Conservation (phyloP, 2,888 invertebrate species). For the Vesta saturnalis region DNA sequence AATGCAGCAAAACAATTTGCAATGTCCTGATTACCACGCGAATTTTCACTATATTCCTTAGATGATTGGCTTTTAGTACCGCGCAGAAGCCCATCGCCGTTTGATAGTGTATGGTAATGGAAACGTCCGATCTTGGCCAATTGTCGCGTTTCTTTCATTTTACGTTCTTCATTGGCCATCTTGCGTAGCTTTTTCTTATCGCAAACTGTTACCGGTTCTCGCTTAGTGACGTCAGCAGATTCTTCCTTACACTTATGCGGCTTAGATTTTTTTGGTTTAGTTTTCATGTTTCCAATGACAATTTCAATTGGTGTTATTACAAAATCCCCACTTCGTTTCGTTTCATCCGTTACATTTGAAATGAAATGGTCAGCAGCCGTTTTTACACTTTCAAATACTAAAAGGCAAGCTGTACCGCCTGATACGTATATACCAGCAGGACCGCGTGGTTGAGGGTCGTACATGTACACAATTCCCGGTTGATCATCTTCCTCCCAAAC, state of each 20-base stretch:
- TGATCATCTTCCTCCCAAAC: conserved; percentile 65
- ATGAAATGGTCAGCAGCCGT: conserved; percentile 65
- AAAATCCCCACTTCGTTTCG: conserved; percentile 62
- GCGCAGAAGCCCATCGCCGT: conserved; percentile 62
- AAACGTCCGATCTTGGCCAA: conserved; percentile 58
- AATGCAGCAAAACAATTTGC: conserved; percentile 66
- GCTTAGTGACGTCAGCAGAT: conserved; percentile 4
- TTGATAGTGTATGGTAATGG: conserved; percentile 47
- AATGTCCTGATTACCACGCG: conserved; percentile 62
- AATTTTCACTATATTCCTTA: conserved; percentile 60
- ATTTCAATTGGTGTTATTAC: conserved; percentile 57
- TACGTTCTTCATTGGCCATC: conserved; percentile 49
- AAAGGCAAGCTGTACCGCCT: conserved; percentile 65
- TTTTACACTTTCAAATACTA: conserved; percentile 66
- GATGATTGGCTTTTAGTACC: conserved; percentile 57
- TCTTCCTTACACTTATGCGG: conserved; percentile 2
- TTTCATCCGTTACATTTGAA: conserved; percentile 62
- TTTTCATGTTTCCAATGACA: conserved; percentile 49
- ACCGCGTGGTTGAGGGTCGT: conserved; percentile 66
- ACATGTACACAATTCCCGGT: conserved; percentile 68
- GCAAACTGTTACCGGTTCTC: conserved; percentile 36
- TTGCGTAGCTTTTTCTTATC: conserved; percentile 48
- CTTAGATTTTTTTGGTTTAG: conserved; percentile 40
- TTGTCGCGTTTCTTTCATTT: conserved; percentile 54
- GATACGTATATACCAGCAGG: conserved; percentile 59